A percentile compares a stretch with the other conserved stretches of the same genome.
phyloP scores from a whole-genome alignment of 1,140 invertebrate species.

The Coelopa frigida region DNA sequence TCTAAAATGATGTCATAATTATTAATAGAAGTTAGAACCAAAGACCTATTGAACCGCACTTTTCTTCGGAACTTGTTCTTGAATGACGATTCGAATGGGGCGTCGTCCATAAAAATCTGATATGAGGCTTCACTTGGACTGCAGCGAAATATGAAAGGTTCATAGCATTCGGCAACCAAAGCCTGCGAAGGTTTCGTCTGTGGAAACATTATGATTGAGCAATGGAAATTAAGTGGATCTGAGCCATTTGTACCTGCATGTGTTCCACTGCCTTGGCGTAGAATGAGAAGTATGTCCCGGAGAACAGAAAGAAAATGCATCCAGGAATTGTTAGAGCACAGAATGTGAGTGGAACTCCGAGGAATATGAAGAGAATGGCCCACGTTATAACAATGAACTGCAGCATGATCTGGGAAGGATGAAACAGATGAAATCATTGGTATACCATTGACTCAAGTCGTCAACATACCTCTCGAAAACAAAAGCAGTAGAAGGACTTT shows the following conservation, averaged over 20 bases:
- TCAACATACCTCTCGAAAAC: slow-evolving; percentile 34
- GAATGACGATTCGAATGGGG: slow-evolving; percentile 25
- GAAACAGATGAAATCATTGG: slow-evolving; percentile 4
- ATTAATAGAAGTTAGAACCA: background rate
- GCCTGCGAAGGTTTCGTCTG: slow-evolving; percentile 35
- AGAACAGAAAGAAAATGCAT: slow-evolving; percentile 35
- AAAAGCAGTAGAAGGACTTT: slow-evolving; percentile 35
- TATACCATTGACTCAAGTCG: background rate
- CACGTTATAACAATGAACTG: slow-evolving; percentile 43
- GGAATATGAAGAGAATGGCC: slow-evolving; percentile 43
- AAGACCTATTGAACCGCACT: background rate
- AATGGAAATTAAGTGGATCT: too few relatives aligned
- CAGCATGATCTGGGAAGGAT: slow-evolving; percentile 32
- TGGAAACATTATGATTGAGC: too few relatives aligned
- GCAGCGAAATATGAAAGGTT: slow-evolving; percentile 37
- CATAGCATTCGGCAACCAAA: slow-evolving; percentile 39
- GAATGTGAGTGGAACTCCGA: slow-evolving; percentile 38
- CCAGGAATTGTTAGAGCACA: slow-evolving; percentile 37
- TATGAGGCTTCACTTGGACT: slow-evolving; percentile 35
- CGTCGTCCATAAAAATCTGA: slow-evolving; percentile 32
- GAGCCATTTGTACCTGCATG: slow-evolving; percentile 30
- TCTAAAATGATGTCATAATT: slow-evolving; percentile 10
- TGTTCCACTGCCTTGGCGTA: slow-evolving; percentile 38
- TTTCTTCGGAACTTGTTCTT: slow-evolving; percentile 34
- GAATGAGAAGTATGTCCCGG: slow-evolving; percentile 37